Percentiles rank a stretch among this genome's conserved stretches.
Evolutionary conservation across 2,888 invertebrate genomes (phyloP).

Genomic region (Adela reaumurella): DNA sequence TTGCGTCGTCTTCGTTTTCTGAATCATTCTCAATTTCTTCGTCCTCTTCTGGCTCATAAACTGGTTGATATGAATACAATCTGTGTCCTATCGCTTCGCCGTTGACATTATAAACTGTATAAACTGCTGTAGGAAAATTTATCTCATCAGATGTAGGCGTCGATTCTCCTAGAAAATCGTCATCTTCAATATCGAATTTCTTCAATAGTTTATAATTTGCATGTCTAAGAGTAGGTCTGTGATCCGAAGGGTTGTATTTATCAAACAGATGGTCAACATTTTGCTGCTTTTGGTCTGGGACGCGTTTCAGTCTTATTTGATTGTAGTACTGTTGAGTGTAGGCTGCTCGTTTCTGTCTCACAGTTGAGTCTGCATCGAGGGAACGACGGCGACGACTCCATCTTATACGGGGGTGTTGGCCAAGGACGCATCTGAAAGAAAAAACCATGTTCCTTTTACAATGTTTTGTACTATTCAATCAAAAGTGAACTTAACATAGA

Average conservation of each 20-base stretch:
- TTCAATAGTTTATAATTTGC: slow-evolving; percentile 48
- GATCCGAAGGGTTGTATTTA: slow-evolving; percentile 38
- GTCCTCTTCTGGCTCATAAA: slow-evolving; percentile 42
- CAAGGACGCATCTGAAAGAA: slow-evolving; percentile 70
- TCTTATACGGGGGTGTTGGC: slow-evolving; percentile 81
- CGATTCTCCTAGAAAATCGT: slow-evolving; percentile 14
- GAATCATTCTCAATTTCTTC: slow-evolving; percentile 26
- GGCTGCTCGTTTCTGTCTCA: slow-evolving; percentile 35
- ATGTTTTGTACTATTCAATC: too few species aligned
- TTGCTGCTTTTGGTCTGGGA: slow-evolving; percentile 23
- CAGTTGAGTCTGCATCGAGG: slow-evolving; percentile 34
- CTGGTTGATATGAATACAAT: slow-evolving; percentile 46
- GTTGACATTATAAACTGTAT: slow-evolving; percentile 45
- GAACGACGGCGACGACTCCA: slow-evolving; percentile 72
- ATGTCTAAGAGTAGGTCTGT: slow-evolving; percentile 42
- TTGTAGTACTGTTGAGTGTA: slow-evolving; percentile 43
- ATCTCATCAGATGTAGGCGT: slow-evolving; percentile 16
- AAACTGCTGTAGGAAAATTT: slow-evolving; percentile 40
- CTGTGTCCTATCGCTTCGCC: slow-evolving; percentile 48
- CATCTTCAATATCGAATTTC: slow-evolving; percentile 29
- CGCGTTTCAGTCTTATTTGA: slow-evolving; percentile 23
- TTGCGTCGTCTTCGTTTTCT: slow-evolving; percentile 28
- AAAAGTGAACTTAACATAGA: too few species aligned
- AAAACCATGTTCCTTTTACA: too few species aligned
- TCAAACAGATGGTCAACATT: slow-evolving; percentile 31